These are phyloP conservation scores for Euwallacea similis DNA, from an alignment of 1,140 invertebrate genomes.

Conservation along the genomic window DNA sequence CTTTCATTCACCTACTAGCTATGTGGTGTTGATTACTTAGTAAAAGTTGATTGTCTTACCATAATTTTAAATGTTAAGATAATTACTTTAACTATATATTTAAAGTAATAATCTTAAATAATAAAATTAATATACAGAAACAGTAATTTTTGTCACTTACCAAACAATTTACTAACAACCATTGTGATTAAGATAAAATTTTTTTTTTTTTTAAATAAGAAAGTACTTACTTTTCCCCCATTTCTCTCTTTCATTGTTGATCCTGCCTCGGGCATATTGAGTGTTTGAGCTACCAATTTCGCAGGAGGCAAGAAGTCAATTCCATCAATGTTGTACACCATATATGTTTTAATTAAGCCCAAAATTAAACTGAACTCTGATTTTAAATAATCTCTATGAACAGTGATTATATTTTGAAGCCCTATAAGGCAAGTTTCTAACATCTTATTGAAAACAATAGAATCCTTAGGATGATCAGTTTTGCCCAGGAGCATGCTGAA, in stretches of 20 bases:
- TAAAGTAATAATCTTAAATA: too few relatives aligned
- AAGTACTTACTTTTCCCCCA: constrained; percentile 50
- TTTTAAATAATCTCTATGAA: constrained; percentile 38
- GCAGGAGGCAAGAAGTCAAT: constrained; percentile 50
- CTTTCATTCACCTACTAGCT: too few relatives aligned
- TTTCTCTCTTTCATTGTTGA: constrained; percentile 48
- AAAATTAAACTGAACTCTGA: constrained; percentile 56
- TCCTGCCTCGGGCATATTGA: constrained; percentile 57
- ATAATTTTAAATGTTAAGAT: too few relatives aligned
- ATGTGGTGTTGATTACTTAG: too few relatives aligned
- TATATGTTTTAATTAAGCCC: constrained; percentile 58
- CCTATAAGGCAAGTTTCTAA: constrained; percentile 44
- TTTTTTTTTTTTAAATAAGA: background rate
- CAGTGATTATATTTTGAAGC: constrained; percentile 46
- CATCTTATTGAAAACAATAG: constrained; percentile 29
- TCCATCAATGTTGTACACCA: constrained; percentile 56
- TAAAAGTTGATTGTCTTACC: too few relatives aligned
- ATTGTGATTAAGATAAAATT: background rate
- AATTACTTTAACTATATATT: too few relatives aligned
- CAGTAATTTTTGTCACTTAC: too few relatives aligned
- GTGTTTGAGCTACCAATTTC: constrained; percentile 56
- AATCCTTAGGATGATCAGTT: too few relatives aligned
- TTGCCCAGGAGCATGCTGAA: too few relatives aligned
- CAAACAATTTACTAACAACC: too few relatives aligned
- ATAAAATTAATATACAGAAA: too few relatives aligned